A percentile compares a stretch with the other conserved stretches of the same genome.
Evolutionary conservation across 2,113 vertebrate species (phyloP).

Genomic region (Caracal caracal): DNA sequence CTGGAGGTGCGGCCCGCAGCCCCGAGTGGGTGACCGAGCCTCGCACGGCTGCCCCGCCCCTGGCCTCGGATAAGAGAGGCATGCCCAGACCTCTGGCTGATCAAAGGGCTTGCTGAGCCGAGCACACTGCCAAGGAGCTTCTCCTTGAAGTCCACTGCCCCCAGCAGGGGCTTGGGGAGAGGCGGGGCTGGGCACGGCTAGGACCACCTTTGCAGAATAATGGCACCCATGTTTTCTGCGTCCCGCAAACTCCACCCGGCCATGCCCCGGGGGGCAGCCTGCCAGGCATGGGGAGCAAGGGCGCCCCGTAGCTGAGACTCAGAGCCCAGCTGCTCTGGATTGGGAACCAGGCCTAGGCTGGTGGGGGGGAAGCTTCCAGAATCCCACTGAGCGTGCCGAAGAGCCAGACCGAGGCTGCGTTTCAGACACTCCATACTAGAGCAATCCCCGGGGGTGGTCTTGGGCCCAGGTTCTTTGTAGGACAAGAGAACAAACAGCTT

Average conservation of each 20-base stretch:
- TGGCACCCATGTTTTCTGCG: accelerated
- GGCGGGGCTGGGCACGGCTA: not conserved
- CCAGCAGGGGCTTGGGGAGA: not conserved
- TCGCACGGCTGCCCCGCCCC: not conserved
- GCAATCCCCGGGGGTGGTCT: accelerated
- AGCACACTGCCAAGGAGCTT: not conserved
- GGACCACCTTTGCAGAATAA: not conserved
- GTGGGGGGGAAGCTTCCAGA: not conserved
- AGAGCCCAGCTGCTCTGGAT: not conserved
- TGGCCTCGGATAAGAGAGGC: not conserved
- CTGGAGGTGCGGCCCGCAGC: not conserved
- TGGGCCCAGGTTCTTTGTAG: not conserved
- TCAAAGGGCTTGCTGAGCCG: not conserved
- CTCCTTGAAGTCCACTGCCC: not conserved
- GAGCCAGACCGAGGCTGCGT: not conserved
- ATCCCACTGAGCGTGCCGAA: no score
- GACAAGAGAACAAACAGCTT: accelerated
- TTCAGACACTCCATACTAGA: not conserved
- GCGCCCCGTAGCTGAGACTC: not conserved
- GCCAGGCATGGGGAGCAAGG: not conserved
- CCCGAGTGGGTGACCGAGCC: not conserved
- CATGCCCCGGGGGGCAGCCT: accelerated
- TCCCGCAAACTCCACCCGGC: not conserved
- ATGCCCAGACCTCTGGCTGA: not conserved
- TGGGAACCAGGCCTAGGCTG: no score